Percentiles rank a stretch among this genome's conserved stretches.
Conservation (phyloP, 2,888 invertebrate genomes). For the Pachydiplax longipennis region DNA sequence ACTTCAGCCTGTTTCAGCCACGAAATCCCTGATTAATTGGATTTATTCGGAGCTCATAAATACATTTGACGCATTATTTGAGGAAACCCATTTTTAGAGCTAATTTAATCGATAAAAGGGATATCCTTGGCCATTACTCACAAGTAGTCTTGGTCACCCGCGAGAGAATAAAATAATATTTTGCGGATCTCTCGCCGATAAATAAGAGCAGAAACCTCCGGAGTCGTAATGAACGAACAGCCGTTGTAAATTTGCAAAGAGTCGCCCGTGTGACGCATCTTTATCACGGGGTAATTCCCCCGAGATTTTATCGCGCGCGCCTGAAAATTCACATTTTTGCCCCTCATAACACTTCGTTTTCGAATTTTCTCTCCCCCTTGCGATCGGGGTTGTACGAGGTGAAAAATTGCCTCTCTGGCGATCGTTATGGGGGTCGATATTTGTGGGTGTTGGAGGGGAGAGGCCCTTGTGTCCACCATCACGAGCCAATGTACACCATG, state of each 20-base stretch:
- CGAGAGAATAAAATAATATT: background rate
- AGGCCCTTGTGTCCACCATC: slow-evolving; percentile 30
- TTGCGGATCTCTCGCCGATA: background rate
- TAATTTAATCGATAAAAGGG: background rate
- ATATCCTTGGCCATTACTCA: background rate
- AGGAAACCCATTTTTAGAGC: background rate
- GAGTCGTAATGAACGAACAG: background rate
- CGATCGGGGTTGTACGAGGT: slow-evolving; percentile 5
- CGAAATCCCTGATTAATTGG: background rate
- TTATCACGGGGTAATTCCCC: background rate
- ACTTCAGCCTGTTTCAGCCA: background rate
- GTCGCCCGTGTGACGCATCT: background rate
- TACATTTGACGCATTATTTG: background rate
- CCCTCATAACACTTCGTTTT: background rate
- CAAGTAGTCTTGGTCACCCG: background rate
- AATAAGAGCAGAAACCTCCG: background rate
- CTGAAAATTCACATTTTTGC: background rate
- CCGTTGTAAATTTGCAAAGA: background rate
- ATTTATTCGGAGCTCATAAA: background rate
- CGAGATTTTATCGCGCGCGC: background rate
- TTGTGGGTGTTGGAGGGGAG: background rate
- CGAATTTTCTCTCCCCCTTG: background rate
- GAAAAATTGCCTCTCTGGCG: slow-evolving; percentile 32
- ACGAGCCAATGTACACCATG: background rate
- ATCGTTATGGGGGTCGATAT: slow-evolving; percentile 19